Evolutionary conservation across 2,113 vertebrate genomes (phyloP).

Genomic region (Oryzias celebensis): DNA sequence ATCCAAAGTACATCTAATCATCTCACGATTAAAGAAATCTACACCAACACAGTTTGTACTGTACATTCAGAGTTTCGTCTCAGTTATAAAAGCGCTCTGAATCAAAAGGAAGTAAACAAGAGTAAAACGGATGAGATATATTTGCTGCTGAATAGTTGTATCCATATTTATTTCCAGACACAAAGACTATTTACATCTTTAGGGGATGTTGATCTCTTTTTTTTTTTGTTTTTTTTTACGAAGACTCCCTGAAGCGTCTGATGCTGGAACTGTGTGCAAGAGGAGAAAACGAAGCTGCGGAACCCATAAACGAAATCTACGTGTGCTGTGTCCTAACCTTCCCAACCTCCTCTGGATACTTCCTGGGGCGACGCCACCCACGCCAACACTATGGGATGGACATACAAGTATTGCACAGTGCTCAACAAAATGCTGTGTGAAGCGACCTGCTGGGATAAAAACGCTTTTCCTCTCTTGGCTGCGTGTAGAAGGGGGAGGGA

Average conservation of each 20-base stretch:
- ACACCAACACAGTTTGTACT: conserved; percentile 72
- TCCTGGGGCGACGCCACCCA: conserved; percentile 50
- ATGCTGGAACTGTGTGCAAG: conserved; percentile 73
- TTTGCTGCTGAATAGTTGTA: conserved; percentile 41
- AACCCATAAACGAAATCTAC: conserved; percentile 64
- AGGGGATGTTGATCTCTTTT: conserved; percentile 51
- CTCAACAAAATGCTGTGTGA: conserved; percentile 92
- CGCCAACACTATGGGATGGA: conserved; percentile 71
- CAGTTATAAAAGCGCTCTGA: conserved; percentile 74
- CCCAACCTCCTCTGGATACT: conserved; percentile 33
- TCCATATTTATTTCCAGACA: conserved; percentile 63
- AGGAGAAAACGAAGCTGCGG: conserved; percentile 54
- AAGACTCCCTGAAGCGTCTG: conserved; percentile 72
- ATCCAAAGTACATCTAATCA: conserved; percentile 77
- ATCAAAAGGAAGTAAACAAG: conserved; percentile 28
- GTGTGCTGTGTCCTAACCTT: conserved; percentile 76
- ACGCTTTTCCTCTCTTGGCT: conserved; percentile 45
- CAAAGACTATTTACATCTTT: conserved; percentile 75
- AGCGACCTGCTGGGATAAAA: conserved; percentile 68
- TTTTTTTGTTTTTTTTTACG: conserved; percentile 59
- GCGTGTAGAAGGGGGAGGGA: conserved; percentile 84
- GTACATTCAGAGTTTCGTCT: conserved; percentile 80
- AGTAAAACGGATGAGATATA: conserved; percentile 34
- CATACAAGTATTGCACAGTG: conserved; percentile 92
- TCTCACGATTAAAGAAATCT: conserved; percentile 69